Percentiles rank a stretch among this genome's conserved stretches.
Evolutionary conservation across 1,140 invertebrate genomes (phyloP).

Genomic region (Ceratitis capitata): DNA sequence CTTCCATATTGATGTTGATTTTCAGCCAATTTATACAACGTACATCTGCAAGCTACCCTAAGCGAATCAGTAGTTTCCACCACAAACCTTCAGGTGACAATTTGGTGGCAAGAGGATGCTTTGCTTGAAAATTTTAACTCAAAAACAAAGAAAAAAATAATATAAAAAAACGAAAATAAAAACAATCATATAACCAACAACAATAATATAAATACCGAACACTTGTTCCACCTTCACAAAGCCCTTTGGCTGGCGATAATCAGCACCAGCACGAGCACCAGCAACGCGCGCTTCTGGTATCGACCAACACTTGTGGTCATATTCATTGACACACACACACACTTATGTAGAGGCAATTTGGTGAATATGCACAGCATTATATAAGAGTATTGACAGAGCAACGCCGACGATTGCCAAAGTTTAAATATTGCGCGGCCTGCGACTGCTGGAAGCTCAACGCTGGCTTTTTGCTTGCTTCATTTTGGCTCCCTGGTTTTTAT

Average conservation of each 20-base stretch:
- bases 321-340: neutral
- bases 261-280: neutral
- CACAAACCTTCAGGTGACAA: too few species aligned
- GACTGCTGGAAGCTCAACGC: neutral
- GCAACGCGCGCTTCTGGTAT: neutral
- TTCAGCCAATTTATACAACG: too few species aligned
- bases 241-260: slow-evolving; percentile 15
- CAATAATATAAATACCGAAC: neutral
- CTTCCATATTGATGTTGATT: too few species aligned
- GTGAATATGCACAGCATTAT: neutral
- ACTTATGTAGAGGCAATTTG: too few species aligned
- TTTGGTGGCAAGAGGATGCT: slow-evolving; percentile 9
- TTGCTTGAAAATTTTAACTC: neutral
- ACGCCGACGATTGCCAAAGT: slow-evolving; percentile 1
- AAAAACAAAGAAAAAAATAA: neutral
- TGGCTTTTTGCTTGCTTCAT: neutral
- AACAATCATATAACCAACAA: neutral
- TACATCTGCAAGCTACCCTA: too few species aligned
- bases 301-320: neutral
- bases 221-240: slow-evolving; percentile 11
- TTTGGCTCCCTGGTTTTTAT: neutral
- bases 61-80: too few species aligned
- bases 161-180: neutral
- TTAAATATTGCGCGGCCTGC: neutral
- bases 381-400: slow-evolving; percentile 1